phyloP scores from a whole-genome alignment of 2,113 vertebrate genomes.

The Toxotes chatareus region DNA sequence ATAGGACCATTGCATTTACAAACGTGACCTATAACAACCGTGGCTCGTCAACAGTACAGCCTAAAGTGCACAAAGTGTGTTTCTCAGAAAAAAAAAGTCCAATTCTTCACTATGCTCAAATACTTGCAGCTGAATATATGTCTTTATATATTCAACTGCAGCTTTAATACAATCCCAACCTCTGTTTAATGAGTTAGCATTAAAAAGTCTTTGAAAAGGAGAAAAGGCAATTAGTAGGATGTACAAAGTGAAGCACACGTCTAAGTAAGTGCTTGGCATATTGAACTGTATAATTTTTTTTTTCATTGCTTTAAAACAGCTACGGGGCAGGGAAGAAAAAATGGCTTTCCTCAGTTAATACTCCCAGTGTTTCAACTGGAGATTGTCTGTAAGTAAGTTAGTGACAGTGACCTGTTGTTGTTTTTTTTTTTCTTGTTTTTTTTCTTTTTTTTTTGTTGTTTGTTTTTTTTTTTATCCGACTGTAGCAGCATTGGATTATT shows the following conservation, averaged over 20 bases:
- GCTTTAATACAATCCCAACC: conserved; percentile 59
- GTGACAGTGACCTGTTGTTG: conserved; percentile 71
- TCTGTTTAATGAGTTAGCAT: conserved; percentile 63
- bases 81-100: conserved; percentile 48
- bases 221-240: conserved; percentile 80
- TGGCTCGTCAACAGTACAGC: conserved; percentile 83
- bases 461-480: conserved; percentile 63
- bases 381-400: conserved; percentile 86
- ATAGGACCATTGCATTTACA: conserved; percentile 64
- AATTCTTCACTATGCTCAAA: conserved; percentile 68
- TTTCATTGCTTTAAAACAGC: conserved; percentile 63
- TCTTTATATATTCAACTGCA: conserved; percentile 48
- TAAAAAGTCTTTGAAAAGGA: conserved; percentile 63
- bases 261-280: conserved; percentile 71
- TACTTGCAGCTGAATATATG: conserved; percentile 41
- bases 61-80: conserved; percentile 85
- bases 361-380: conserved; percentile 75
- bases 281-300: conserved; percentile 50
- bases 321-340: conserved; percentile 40
- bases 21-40: conserved; percentile 65
- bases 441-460: conserved; percentile 19
- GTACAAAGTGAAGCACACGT: conserved; percentile 76
- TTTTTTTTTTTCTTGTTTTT: conserved; percentile 7
- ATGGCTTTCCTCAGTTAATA: conserved; percentile 74
- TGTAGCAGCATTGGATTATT: conserved; percentile 80